Evolutionary conservation across 2,113 vertebrate species (phyloP), one percentile per base, ranked within the genome.

Genomic region (Oenanthe melanoleuca): DNA sequence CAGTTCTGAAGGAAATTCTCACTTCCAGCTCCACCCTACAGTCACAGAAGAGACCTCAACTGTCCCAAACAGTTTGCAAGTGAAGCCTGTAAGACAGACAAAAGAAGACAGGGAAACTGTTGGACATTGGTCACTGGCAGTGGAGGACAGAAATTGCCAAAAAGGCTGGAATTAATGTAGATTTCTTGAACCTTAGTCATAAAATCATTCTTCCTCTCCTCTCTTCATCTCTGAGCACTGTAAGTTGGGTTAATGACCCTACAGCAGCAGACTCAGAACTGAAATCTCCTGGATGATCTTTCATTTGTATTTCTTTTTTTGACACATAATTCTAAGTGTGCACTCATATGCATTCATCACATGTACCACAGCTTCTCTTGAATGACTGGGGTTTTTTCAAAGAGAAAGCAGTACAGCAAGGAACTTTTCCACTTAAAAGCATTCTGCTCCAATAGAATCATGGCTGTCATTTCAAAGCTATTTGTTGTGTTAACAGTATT

Each of bases 371-470:
- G 38, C 57, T 84, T 74, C 70, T 34, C 33, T 15, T 88, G 66
- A 96, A 91, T 44, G 38, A 64, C 18, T 89, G 59, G 47, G 5
- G 2, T 85, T 95, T 89, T 95, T 89, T 57, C 56, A 80, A 88
- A 82, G 34, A 73, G 42, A 93, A 95, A 80, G 79, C 61, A 91
- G 31, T 65, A 64, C 34, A 69, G 37, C 8, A 70, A 87, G 72
- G 65, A 96, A 86, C 82, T 92, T 91, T 77, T 78, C 67, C 79
- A 52, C 91, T 94, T 85, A 78, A 79, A 96, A 93, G 44, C 79
- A 88, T 97, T 96, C 89, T 93, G 45, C 60, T 69, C 64, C 75
- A 93, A 77, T 45, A 78, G 79, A 95, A 81, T 84, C 66, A 88
- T 33, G 34, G 67, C 42, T 95, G 90, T 92, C 92, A 93, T 80